Base-by-base conservation (phyloP, 37 sponge, comb jelly and placozoan genomes). In the Chondrosia reniformis region DNA sequence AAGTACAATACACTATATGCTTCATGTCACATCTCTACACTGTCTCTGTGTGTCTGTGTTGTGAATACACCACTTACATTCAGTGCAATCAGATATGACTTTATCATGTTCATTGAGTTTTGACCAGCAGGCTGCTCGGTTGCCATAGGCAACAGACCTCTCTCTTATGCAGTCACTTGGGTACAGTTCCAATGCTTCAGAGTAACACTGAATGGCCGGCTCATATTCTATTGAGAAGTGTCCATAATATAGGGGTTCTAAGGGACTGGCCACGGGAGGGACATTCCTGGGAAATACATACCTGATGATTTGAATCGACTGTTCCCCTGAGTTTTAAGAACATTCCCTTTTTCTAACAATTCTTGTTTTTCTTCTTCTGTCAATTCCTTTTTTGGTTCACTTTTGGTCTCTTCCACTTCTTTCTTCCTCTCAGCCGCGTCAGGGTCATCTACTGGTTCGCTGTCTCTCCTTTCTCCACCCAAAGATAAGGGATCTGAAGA, bases 61-160 rank as follows among this genome's bases (percentile, higher is more conserved):
- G n/a, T 56, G 24, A 55, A 45, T 52, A 56, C 34, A 7, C 61
- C 33, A n/a, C 28, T 19, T 65, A 87, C 92, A 81, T 91, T 87
- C 81, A 39, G 81, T 91, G 56, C 87, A 84, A 63, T 91, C 92
- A 32, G 84, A 81, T 40, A 91, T 76, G 4, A 81, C 81, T 28
- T 81, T 67, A 41, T 91, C 87, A 74, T 91, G 75, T 19, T 69
- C 33, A 19, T 86, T 87, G 77, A 79, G 39, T 59, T 94, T 94
- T 66, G 89, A 54, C 67, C 86, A 79, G 66, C 91, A 89, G 49
- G 94, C 91, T 17, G 88, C 90, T 69, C 87, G 83, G 72, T 94
- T 94, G 58, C 91, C 88, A 63, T 87, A 77, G 74, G 83, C 86
- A 34, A 87, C 83, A 12, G 94, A 87, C 31, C 67, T 56, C 45